Base-by-base conservation (phyloP, 2,797 vertebrate species). In the Avahi laniger region DNA sequence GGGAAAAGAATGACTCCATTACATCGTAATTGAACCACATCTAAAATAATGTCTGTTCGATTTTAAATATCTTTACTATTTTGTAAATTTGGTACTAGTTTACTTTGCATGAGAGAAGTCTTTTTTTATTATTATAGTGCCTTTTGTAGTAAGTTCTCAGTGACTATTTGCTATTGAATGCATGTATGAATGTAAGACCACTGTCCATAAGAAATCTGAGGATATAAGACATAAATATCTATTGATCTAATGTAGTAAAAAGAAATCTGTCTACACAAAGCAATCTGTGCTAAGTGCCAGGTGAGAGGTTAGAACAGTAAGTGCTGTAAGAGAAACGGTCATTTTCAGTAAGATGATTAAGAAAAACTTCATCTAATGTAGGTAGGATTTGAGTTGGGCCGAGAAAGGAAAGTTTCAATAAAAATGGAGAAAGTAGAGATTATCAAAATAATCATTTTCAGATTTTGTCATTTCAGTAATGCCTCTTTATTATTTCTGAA, bases 371-470 rank as follows among this genome's bases (percentile, higher is more conserved):
- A 84, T 38, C 70, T 84, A 76, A 46, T 75, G 9, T 54, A 43
- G 35, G 35, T 84, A 54, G 24, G 57, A 76, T 54, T 52, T 84
- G 57, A 91, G 43, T 54, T 95, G 73, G 52, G 11, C 22, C 52
- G 59, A 72, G 73, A 70, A 86, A 91, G 48, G 50, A 88, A 93
- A 79, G n/a, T 91, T 94, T 93, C 67, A 91, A 33, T 91, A 72
- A 87, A 94, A 96, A 88, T 73, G 20, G 73, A 92, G 57, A 93
- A 92, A 61, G 8, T 87, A 57, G 80, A 2, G 24, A 50, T 96
- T 86, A 93, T 86, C 57, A 85, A 85, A 94, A 80, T 79, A 89
- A 78, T 83, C n/a, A 35, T 94, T 89, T 88, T 84, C 65, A 89
- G 65, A 92, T 80, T 96, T 76, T 86, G 24, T 95, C 65, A 86